phyloP scores from a whole-genome alignment of 2,888 invertebrate genomes.

The Oxyscelio sp. region DNA sequence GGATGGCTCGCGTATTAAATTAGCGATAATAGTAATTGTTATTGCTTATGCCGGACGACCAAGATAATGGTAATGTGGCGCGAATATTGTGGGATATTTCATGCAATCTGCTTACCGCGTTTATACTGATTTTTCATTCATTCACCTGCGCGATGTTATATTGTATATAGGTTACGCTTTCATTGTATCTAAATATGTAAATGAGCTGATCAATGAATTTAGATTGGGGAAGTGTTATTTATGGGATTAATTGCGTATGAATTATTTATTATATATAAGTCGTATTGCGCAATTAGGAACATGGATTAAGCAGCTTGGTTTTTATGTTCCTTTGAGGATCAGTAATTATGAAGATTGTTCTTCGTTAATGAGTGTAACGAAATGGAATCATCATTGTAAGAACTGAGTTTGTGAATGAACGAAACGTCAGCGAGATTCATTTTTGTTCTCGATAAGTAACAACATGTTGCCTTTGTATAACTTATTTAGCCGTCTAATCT shows the following conservation, averaged over 20 bases:
- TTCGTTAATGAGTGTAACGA: constrained; percentile 25
- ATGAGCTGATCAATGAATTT: constrained; percentile 46
- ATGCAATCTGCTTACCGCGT: constrained; percentile 70
- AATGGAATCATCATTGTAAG: constrained; percentile 22
- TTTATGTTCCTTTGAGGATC: constrained; percentile 19
- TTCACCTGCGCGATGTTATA: constrained; percentile 33
- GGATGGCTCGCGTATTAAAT: constrained; percentile 84
- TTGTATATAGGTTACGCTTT: constrained; percentile 57
- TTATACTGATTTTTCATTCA: constrained; percentile 63
- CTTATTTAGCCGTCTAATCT: no score
- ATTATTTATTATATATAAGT: constrained; percentile 42
- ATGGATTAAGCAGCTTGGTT: constrained; percentile 21
- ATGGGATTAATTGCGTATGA: constrained; percentile 51
- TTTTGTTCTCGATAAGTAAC: neutral
- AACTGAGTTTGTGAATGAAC: constrained; percentile 29
- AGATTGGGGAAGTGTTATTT: constrained; percentile 15
- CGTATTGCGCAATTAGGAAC: constrained; percentile 20
- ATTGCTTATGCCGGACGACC: constrained; percentile 83
- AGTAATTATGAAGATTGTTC: constrained; percentile 36
- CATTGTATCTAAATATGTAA: constrained; percentile 44
- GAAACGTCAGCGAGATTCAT: neutral
- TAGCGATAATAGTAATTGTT: constrained; percentile 83
- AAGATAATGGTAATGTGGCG: constrained; percentile 78
- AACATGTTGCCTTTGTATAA: no score
- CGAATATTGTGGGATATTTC: constrained; percentile 75